Conservation (phyloP, 2,113 vertebrate species). For the Neopipo cinnamomea region DNA sequence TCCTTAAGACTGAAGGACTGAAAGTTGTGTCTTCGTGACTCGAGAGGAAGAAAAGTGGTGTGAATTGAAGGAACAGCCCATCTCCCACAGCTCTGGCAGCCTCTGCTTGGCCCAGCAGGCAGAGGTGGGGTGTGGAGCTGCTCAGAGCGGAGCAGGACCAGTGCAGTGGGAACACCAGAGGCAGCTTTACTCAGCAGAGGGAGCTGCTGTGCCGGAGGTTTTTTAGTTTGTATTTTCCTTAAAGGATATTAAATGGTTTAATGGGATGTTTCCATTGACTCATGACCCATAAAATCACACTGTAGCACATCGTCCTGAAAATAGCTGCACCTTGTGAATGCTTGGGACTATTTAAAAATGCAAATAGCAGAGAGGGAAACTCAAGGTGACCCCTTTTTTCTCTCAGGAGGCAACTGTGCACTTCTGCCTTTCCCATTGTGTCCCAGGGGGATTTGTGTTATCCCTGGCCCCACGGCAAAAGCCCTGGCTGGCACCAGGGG, state of each 20-base stretch:
- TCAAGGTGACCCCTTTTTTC: neutral
- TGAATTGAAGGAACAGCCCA: fast-evolving
- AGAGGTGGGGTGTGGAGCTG: neutral
- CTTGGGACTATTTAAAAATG: neutral
- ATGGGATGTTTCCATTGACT: neutral
- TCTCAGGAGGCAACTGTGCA: neutral
- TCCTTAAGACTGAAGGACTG: neutral
- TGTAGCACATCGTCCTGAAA: neutral
- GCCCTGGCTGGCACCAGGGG: neutral
- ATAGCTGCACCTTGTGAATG: neutral
- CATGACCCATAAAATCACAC: neutral
- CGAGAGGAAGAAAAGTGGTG: neutral
- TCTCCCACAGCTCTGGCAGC: neutral
- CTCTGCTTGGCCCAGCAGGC: fast-evolving
- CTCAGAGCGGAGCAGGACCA: neutral
- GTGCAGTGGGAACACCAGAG: neutral
- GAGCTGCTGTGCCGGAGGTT: neutral
- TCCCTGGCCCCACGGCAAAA: neutral
- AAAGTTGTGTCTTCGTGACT: neutral
- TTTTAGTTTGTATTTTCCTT: neutral
- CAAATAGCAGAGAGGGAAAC: neutral
- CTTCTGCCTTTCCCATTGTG: neutral
- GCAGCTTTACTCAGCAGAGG: neutral
- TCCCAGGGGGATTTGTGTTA: neutral
- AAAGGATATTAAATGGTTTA: neutral